Evolutionary conservation across 2,888 invertebrate genomes (phyloP).

Genomic region (Thera obeliscata): DNA sequence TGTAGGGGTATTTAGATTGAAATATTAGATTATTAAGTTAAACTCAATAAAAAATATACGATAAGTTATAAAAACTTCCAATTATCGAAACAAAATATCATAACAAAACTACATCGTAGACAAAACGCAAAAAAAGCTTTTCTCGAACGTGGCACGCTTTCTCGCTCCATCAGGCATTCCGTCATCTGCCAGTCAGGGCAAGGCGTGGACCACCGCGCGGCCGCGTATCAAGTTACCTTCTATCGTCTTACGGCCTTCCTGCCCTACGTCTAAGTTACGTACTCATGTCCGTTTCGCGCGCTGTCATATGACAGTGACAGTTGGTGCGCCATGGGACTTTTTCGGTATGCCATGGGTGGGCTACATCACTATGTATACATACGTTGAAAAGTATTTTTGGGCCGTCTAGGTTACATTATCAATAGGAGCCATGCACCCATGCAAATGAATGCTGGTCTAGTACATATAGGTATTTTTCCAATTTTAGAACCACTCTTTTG

Average conservation of each 20-base stretch:
- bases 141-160: slow-evolving; percentile 79
- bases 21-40: no score
- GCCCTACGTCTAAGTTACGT: slow-evolving; percentile 82
- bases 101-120: slow-evolving; percentile 49
- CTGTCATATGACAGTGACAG: slow-evolving; percentile 75
- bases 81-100: slow-evolving; percentile 28
- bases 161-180: slow-evolving; percentile 83
- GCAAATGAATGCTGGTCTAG: no score
- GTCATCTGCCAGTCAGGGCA: slow-evolving; percentile 79
- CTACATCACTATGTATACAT: slow-evolving; percentile 8
- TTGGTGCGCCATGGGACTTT: slow-evolving; percentile 65
- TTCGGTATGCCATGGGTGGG: slow-evolving; percentile 57
- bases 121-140: slow-evolving; percentile 55
- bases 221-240: slow-evolving; percentile 75
- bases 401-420: slow-evolving; percentile 21
- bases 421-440: no score
- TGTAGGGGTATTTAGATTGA: no score
- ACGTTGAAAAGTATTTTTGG: slow-evolving; percentile 19
- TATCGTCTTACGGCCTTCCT: slow-evolving; percentile 81
- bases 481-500: no score
- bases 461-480: no score
- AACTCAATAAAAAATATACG: neutral
- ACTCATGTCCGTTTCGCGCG: slow-evolving; percentile 72
- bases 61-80: slow-evolving; percentile 8
- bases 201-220: slow-evolving; percentile 76